Base-by-base conservation (phyloP, 2,797 vertebrate genomes). In the Gallinago nigripennis region DNA sequence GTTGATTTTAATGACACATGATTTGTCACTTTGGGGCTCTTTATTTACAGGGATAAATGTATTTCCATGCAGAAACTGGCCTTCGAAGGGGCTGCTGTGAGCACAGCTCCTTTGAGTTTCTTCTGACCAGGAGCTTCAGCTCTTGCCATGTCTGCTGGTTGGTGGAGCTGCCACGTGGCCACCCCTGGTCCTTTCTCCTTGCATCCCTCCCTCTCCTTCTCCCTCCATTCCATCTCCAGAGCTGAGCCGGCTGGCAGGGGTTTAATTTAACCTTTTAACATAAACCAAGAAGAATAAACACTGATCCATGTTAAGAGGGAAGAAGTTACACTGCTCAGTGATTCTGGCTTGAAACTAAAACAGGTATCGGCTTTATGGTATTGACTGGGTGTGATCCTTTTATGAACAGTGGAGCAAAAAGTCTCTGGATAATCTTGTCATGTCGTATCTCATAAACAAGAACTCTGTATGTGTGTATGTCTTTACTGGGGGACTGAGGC, bases 1-100 rank as follows among this genome's bases (percentile, higher is more conserved):
- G 56, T 12, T 93, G 90, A 78, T 92, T 82, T 94, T 91, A 82
- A 92, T 63, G 61, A 48, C 64, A 61, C 19, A 15, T 83, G 86
- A 80, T 91, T 73, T 89, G 61, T 92, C 65, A 39, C 48, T 81
- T 50, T 6, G 8, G 30, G 76, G 33, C 28, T 91, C 58, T 82
- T 89, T 83, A 35, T 85, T 80, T 76, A 20, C 2, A 7, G 24
- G 61, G 17, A 5, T 82, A 27, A 84, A 76, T 43, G 11, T 25
- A 27, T 78, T 54, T 84, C 53, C n/a, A 11, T 71, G 45, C 23
- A 61, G 31, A 82, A 89, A 56, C 9, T 51, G 41, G 45, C 48
- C 56, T 92, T 56, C 70, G 27, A 65, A 90, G 24, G 71, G 75
- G 27, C 50, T 90, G 53, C 72, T 89, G 37, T 16, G 45, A 46